These are phyloP conservation scores for Chiroxiphia lanceolata DNA, from an alignment of 2,797 vertebrate species.

Conservation along the genomic window DNA sequence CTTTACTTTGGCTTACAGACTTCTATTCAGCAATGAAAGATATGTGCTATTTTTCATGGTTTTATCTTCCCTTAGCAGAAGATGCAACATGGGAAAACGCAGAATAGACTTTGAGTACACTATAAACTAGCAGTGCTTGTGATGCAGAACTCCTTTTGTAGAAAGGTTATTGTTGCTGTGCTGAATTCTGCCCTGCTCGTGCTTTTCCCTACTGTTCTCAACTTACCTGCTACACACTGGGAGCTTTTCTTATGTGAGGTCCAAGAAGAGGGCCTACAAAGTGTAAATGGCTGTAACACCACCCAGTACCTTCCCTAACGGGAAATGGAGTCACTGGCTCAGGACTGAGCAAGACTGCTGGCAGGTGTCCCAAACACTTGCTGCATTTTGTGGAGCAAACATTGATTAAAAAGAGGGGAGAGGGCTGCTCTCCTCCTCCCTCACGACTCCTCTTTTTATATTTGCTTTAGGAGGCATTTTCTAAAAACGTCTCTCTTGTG, in stretches of 20 bases:
- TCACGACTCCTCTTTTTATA: background rate
- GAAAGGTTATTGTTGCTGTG: background rate
- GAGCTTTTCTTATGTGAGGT: background rate
- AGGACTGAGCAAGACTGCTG: fast-evolving
- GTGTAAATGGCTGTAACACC: background rate
- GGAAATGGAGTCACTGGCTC: background rate
- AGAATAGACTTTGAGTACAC: background rate
- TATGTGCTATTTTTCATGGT: background rate
- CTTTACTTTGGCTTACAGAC: background rate
- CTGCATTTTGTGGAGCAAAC: slow-evolving; percentile 1
- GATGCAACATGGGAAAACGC: background rate
- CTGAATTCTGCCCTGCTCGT: background rate
- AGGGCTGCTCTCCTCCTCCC: background rate
- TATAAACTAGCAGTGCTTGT: background rate
- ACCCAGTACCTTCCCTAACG: background rate
- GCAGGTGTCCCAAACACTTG: background rate
- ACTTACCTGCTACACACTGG: background rate
- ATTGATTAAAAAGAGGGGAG: background rate
- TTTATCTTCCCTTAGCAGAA: background rate
- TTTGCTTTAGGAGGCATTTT: slow-evolving; percentile 14
- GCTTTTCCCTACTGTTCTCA: background rate
- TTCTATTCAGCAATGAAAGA: background rate
- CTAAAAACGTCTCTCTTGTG: background rate
- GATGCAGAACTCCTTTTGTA: background rate
- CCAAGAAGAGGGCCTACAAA: background rate